Evolutionary conservation across 1,140 invertebrate genomes (phyloP), one percentile per base, ranked within the genome.

Genomic region (Catajapyx aquilonaris): DNA sequence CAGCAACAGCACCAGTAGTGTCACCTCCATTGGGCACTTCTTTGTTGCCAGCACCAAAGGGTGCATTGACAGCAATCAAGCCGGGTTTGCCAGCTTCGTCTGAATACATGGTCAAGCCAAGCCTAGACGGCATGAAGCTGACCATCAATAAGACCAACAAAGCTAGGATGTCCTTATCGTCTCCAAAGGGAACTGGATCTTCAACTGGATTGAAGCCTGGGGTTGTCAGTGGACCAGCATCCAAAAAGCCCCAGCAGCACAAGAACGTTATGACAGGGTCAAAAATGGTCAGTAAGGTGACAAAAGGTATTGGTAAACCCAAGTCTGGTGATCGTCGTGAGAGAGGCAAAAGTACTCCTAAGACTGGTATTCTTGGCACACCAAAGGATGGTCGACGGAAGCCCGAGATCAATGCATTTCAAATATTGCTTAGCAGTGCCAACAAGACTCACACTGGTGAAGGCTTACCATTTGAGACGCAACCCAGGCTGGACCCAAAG

Each of bases 101-200:
- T 15, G 81, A 86, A 46, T 88, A 86, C 46, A 83, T 81, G 69
- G 75, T 84, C 0, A 84, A 84, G 47, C 73, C 72, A 21, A 81
- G 77, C 44, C 74, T 71, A 1, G 81, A 83, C 48, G 81, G 81
- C 1, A 79, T 87, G 55, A 88, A 86, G 52, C 69, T 88, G 9
- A 88, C 81, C 0, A 83, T 87, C 5, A 87, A 85, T 48, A 87
- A 86, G 60, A 81, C 80, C 1, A 52, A 50, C 46, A 63, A 72
- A 38, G 67, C 59, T 0, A 43, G 38, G 30, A 28, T 44, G 17
- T 45, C 43, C 9, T n/a, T n/a, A n/a, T 46, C 43, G 9, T 76
- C 73, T 0, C 72, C 73, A 0, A 79, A 75, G 55, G n/a, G n/a
- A n/a, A n/a, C n/a, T n/a, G n/a, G n/a, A n/a, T 75, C 75, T 10